These are phyloP conservation scores for Numenius phaeopus DNA, from an alignment of 2,797 vertebrate species.

Conservation along the genomic window DNA sequence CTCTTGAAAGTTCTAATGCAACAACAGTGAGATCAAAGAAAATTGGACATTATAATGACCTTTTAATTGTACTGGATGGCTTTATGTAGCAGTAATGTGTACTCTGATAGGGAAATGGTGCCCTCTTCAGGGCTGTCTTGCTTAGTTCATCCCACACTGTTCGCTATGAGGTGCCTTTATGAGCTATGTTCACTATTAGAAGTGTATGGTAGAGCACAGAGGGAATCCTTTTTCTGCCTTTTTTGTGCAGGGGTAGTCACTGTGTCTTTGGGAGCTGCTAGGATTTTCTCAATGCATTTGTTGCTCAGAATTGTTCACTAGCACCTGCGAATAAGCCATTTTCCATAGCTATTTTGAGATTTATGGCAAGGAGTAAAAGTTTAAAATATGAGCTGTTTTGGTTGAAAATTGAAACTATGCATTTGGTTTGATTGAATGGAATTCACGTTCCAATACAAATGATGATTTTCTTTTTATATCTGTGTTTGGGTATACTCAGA, in stretches of 20 bases:
- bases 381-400: background rate
- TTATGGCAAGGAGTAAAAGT: background rate
- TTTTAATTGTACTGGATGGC: fast-evolving
- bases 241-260: background rate
- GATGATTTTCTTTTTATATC: background rate
- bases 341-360: background rate
- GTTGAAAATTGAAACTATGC: background rate
- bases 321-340: background rate
- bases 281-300: background rate
- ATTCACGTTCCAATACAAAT: background rate
- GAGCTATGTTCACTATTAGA: background rate
- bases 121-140: constrained; percentile 36
- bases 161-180: background rate
- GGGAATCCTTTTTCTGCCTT: background rate
- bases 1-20: background rate
- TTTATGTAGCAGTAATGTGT: background rate
- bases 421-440: background rate
- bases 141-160: background rate
- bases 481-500: background rate
- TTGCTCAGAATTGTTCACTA: background rate
- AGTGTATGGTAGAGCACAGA: background rate
- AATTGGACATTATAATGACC: too few relatives aligned
- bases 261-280: background rate
- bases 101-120: background rate
- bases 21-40: background rate